Percentiles rank a stretch among this genome's conserved stretches.
Evolutionary conservation across 2,888 invertebrate genomes (phyloP).

Genomic region (Drosophila planitibia): DNA sequence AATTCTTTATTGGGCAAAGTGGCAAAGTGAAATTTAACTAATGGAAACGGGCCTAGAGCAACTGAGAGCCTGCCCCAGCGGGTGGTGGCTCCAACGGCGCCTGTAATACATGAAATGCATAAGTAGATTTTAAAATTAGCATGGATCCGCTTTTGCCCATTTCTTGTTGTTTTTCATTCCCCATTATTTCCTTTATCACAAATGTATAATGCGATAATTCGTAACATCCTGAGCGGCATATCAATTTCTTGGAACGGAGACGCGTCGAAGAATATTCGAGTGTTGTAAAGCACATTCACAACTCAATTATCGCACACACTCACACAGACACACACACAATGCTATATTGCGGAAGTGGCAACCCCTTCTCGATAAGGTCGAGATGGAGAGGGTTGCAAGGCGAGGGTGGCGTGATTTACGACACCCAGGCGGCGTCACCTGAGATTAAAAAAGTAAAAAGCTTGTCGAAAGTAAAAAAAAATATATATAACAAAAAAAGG

Average conservation of each 20-base stretch:
- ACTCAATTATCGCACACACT: conserved; percentile 77
- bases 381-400: conserved; percentile 27
- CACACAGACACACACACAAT: conserved; percentile 17
- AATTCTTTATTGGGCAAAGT: conserved; percentile 70
- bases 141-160: conserved; percentile 4
- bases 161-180: neutral
- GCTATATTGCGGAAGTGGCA: conserved; percentile 28
- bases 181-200: conserved; percentile 56
- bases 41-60: conserved; percentile 56
- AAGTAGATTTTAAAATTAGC: conserved; percentile 56
- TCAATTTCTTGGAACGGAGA: conserved; percentile 67
- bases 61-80: conserved; percentile 18
- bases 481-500: conserved; percentile 13
- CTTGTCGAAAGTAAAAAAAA: conserved; percentile 77
- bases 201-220: conserved; percentile 72
- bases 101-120: conserved; percentile 10
- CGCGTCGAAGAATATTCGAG: conserved; percentile 31
- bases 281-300: conserved; percentile 69
- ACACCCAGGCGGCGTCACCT: conserved; percentile 85
- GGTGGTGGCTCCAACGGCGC: conserved; percentile 6
- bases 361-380: conserved; percentile 51
- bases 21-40: conserved; percentile 65
- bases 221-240: conserved; percentile 74
- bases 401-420: conserved; percentile 80
- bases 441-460: conserved; percentile 84